A percentile compares a stretch with the other conserved stretches of the same genome.
Conservation (phyloP, 1,140 invertebrate genomes). For the Trypoxylus dichotomus region DNA sequence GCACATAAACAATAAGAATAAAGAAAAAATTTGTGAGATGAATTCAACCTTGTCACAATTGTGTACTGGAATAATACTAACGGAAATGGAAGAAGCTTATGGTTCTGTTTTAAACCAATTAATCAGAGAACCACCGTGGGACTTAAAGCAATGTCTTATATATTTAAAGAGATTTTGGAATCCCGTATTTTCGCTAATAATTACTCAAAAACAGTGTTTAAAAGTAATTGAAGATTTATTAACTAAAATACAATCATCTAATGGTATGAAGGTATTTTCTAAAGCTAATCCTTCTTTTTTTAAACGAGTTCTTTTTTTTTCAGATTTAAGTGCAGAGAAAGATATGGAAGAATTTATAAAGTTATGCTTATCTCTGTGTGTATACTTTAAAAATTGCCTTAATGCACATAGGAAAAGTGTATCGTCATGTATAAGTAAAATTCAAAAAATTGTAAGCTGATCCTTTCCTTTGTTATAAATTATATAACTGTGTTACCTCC, state of each 20-base stretch:
- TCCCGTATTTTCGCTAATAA: slow-evolving; percentile 13
- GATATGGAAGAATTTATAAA: slow-evolving; percentile 17
- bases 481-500: not conserved
- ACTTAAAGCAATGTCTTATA: slow-evolving; percentile 15
- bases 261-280: not conserved
- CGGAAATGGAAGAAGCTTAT: slow-evolving; percentile 25
- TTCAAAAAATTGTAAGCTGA: slow-evolving; percentile 24
- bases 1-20: not conserved
- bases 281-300: not conserved
- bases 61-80: slow-evolving; percentile 11
- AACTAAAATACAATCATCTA: not conserved
- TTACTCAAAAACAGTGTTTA: slow-evolving; percentile 28
- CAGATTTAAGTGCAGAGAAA: not conserved
- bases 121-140: slow-evolving; percentile 4
- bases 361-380: not conserved
- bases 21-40: not conserved
- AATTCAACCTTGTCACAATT: not conserved
- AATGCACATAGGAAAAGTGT: not conserved
- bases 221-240: slow-evolving; percentile 20
- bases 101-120: slow-evolving; percentile 8
- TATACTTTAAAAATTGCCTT: slow-evolving; percentile 29
- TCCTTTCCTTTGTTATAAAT: not conserved
- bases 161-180: slow-evolving; percentile 28
- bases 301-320: not conserved
- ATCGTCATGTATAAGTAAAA: not conserved